phyloP scores from a whole-genome alignment of 2,888 invertebrate species.

The Lycophotia porphyrea region DNA sequence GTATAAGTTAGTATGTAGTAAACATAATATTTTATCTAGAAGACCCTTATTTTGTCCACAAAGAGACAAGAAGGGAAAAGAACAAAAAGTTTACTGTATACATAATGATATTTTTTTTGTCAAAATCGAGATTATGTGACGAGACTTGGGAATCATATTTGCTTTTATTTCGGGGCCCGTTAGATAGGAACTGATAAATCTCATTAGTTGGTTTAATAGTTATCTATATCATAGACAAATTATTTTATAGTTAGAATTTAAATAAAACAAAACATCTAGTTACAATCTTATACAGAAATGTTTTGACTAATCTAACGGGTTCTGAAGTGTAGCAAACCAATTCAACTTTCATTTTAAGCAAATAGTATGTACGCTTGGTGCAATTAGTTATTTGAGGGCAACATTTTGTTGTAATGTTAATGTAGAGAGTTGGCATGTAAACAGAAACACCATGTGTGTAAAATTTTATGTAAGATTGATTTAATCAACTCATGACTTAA shows the following conservation, averaged over 20 bases:
- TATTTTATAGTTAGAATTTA: constrained; percentile 58
- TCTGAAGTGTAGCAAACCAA: constrained; percentile 52
- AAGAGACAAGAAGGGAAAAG: constrained; percentile 70
- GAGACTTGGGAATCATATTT: constrained; percentile 54
- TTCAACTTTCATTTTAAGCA: constrained; percentile 64
- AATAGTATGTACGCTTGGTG: constrained; percentile 79
- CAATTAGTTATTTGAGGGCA: constrained; percentile 80
- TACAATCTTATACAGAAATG: constrained; percentile 50
- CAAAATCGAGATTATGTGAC: constrained; percentile 59
- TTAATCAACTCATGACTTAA: constrained; percentile 89
- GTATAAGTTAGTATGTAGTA: constrained; percentile 82
- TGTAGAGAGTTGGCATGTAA: constrained; percentile 81
- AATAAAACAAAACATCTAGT: constrained; percentile 41
- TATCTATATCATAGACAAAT: constrained; percentile 52
- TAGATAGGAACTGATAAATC: constrained; percentile 60
- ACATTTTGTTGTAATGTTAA: constrained; percentile 78
- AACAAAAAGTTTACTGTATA: constrained; percentile 76
- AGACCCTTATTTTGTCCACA: constrained; percentile 67
- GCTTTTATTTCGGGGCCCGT: constrained; percentile 52
- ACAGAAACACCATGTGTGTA: constrained; percentile 83
- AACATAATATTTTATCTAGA: constrained; percentile 73
- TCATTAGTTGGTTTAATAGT: constrained; percentile 58
- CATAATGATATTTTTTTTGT: constrained; percentile 55
- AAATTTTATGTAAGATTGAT: constrained; percentile 87
- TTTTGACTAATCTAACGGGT: constrained; percentile 60